Evolutionary conservation across 1,140 invertebrate species (phyloP).

Genomic region (Arion vulgaris): DNA sequence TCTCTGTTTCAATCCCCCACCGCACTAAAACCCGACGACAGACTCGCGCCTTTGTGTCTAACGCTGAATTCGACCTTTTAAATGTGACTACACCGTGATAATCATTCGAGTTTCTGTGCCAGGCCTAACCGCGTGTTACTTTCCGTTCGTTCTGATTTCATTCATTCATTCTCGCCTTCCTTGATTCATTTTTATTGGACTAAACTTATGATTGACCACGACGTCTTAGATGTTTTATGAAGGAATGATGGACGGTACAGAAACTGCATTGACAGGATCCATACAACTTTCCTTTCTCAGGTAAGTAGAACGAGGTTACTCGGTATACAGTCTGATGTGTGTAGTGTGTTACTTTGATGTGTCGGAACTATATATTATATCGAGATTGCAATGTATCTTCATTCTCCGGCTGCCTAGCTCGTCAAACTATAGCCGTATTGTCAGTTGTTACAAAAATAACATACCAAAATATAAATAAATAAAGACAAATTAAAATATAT

Average conservation of each 20-base stretch:
- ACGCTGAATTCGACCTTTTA: constrained; percentile 11
- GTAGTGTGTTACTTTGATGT: not conserved
- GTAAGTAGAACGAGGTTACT: not conserved
- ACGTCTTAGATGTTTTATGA: constrained; percentile 18
- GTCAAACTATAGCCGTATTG: too few species aligned
- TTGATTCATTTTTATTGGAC: not conserved
- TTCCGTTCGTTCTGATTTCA: not conserved
- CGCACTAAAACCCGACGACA: constrained; percentile 10
- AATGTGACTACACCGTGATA: constrained; percentile 11
- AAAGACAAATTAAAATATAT: too few species aligned
- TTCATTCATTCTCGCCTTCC: not conserved
- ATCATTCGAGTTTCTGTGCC: not conserved
- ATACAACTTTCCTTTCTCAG: constrained; percentile 32
- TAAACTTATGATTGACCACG: not conserved
- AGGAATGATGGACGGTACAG: constrained; percentile 24
- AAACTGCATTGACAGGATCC: constrained; percentile 30
- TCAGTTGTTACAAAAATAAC: too few species aligned
- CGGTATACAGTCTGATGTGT: not conserved
- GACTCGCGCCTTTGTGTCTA: constrained; percentile 31
- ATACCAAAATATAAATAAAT: too few species aligned
- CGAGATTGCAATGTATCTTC: not conserved
- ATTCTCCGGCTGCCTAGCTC: not conserved
- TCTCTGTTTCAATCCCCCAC: not conserved
- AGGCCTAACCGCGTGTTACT: not conserved
- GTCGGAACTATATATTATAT: too few species aligned